phyloP scores from a whole-genome alignment of 2,888 invertebrate species.

The Timema cristinae region DNA sequence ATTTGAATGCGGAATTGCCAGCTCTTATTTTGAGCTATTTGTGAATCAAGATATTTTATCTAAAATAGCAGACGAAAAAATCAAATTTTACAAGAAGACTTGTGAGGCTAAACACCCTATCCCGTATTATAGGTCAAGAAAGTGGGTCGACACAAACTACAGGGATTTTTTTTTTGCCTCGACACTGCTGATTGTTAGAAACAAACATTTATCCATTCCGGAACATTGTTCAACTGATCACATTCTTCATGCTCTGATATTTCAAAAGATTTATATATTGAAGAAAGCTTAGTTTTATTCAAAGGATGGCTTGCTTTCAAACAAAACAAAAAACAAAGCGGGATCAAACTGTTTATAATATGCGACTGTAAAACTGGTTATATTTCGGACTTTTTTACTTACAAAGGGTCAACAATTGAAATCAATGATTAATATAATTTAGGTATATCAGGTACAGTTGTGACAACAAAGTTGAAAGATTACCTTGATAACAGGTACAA shows the following conservation, averaged over 20 bases:
- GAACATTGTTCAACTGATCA: constrained; percentile 10
- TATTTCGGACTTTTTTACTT: background rate
- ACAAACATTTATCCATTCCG: constrained; percentile 1
- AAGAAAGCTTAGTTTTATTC: constrained; percentile 10
- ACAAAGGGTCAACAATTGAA: background rate
- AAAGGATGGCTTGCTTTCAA: background rate
- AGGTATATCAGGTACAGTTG: constrained; percentile 4
- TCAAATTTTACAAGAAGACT: too few species aligned
- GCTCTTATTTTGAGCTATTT: too few species aligned
- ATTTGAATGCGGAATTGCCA: too few species aligned
- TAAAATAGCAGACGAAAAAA: too few species aligned
- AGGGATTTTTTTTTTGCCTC: background rate
- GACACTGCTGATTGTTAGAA: background rate
- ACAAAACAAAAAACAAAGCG: background rate
- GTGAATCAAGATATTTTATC: too few species aligned
- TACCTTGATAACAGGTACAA: background rate
- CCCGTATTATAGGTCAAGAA: too few species aligned
- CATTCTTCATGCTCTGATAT: constrained; percentile 3
- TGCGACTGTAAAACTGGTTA: background rate
- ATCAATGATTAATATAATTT: background rate
- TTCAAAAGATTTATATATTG: background rate
- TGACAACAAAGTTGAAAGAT: background rate
- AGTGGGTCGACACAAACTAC: background rate
- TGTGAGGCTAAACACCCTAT: too few species aligned
- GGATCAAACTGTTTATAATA: constrained; percentile 3